Base-by-base conservation (phyloP, 2,888 invertebrate species). In the Anagyrus pseudococci region DNA sequence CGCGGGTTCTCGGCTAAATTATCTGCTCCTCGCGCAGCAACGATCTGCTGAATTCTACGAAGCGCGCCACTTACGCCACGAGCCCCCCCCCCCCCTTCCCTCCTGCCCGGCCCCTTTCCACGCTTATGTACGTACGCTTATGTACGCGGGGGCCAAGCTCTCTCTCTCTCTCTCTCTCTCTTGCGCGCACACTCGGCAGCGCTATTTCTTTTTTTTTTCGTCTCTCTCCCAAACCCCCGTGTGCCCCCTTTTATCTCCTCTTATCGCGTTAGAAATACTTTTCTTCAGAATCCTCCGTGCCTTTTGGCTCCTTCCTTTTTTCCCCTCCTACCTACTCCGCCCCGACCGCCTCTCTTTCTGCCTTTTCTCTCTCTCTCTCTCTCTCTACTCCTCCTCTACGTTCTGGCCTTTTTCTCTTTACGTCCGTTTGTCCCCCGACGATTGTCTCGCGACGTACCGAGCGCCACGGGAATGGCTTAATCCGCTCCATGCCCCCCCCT, bases 1-100 rank as follows among this genome's bases (percentile, higher is more conserved):
- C 66, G 62, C 62, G 59, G 66, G 53, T 62, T 62, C 65, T 54
- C 50, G 46, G 65, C 20, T 61, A 62, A 66, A 66, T 66, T 66
- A 66, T 66, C 66, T 66, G 66, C 52, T 55, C 62, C n/a, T 29
- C 54, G 55, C 50, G 64, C 55, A 57, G 58, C 54, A 56, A 62
- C 65, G 65, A 61, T 58, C 65, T 61, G 58, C 56, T 46, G 61
- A 61, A 65, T 60, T 65, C 64, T 65, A 37, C 64, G 61, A 61
- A 65, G 49, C 61, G 49, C 50, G 55, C 57, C 60, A 54, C 61
- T 61, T 61, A 44, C 61, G 56, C 55, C 26, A 17, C 29, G 22
- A 19, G 44, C 46, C 17, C 26, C 46, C 43, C 29, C 22, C 29
- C 19, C 19, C 41, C 26, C 26, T 33, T 26, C 15, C 37, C 23